A percentile compares a stretch with the other conserved stretches of the same genome.
phyloP scores from a whole-genome alignment of 2,888 invertebrate species.

The Netelia inedita region DNA sequence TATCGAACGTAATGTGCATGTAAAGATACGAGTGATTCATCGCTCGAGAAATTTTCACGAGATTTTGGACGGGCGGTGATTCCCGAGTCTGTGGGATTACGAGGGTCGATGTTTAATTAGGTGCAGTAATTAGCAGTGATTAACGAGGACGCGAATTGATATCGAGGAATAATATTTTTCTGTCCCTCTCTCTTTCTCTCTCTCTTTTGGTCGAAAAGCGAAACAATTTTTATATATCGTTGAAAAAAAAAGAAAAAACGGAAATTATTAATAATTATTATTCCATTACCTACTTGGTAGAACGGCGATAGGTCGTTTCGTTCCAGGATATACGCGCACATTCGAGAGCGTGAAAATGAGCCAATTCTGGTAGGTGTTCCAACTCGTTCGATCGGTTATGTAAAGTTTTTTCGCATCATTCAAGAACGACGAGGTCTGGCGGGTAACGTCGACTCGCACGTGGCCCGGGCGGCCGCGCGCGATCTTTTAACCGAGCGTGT shows the following conservation, averaged over 20 bases:
- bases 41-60: neutral
- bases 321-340: slow-evolving; percentile 47
- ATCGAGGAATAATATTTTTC: too few species aligned
- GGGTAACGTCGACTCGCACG: too few species aligned
- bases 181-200: too few species aligned
- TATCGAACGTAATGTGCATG: neutral
- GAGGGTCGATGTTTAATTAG: neutral
- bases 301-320: slow-evolving; percentile 70
- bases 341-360: slow-evolving; percentile 68
- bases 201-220: too few species aligned
- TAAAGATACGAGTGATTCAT: neutral
- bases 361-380: slow-evolving; percentile 10
- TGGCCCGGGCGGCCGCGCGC: too few species aligned
- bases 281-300: slow-evolving; percentile 22
- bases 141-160: too few species aligned
- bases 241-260: too few species aligned
- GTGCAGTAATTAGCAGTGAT: neutral
- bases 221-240: too few species aligned
- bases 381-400: slow-evolving; percentile 68
- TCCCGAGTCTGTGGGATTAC: neutral
- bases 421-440: neutral
- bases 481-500: slow-evolving; percentile 26
- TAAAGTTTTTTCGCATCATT: slow-evolving; percentile 70
- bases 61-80: neutral
- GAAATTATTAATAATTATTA: too few species aligned